A percentile compares a stretch with the other conserved stretches of the same genome.
phyloP scores from a whole-genome alignment of 2,888 invertebrate genomes.

The Syrista parreyssii region DNA sequence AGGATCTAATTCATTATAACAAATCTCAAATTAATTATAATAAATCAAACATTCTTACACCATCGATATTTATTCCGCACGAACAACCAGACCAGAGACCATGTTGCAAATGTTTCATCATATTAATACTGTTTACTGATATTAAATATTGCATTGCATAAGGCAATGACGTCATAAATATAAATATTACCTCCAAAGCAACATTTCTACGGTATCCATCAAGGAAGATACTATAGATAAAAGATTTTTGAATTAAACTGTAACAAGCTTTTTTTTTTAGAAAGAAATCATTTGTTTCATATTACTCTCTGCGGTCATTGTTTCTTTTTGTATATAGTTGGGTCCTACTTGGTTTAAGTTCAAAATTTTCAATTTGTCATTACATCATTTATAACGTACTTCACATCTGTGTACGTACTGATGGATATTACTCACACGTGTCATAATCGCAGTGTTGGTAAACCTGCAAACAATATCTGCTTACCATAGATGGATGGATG shows the following conservation, averaged over 20 bases:
- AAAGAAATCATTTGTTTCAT: background rate
- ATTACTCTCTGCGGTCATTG: background rate
- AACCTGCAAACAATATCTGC: slow-evolving; percentile 33
- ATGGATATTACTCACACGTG: background rate
- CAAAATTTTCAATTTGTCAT: background rate
- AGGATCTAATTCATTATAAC: background rate
- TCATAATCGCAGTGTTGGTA: background rate
- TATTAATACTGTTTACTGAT: background rate
- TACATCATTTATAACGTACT: background rate
- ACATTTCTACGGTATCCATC: no score
- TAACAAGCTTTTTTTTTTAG: background rate
- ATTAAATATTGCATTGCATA: background rate
- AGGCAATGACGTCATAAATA: background rate
- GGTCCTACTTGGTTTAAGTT: background rate
- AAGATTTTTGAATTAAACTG: background rate
- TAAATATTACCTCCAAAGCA: no score
- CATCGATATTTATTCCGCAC: background rate
- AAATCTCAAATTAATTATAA: slow-evolving; percentile 3
- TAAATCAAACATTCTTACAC: background rate
- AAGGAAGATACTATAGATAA: no score
- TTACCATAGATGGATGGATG: slow-evolving; percentile 32
- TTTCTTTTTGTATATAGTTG: background rate
- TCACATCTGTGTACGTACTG: background rate
- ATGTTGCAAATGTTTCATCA: background rate
- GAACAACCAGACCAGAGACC: background rate